Evolutionary conservation across 2,113 vertebrate species (phyloP), one percentile per base, ranked within the genome.

Genomic region (Silurus glanis): DNA sequence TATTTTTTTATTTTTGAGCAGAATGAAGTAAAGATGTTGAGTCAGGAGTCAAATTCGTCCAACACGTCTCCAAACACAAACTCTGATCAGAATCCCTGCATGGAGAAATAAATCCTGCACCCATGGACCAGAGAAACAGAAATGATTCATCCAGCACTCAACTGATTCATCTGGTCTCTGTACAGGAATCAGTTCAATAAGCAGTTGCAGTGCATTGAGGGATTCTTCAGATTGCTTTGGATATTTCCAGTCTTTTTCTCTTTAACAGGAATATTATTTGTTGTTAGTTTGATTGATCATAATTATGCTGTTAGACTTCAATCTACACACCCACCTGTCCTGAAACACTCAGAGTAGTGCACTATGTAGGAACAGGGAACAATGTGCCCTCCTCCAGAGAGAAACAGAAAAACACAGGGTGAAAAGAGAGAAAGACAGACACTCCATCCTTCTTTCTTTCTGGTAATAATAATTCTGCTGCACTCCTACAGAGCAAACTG

Each of bases 401-500:
- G 25, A 6, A 21, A 64, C 19, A 9, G 12, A 81, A 19, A 64
- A 47, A 64, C 56, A 81, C 55, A 59, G 55, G 7, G 78, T 37
- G 5, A 6, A 7, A 69, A 25, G 49, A 56, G 53, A 14, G 51
- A 58, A 58, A 45, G 58, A 81, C 37, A 81, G 19, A 13, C 1
- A 45, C 58, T 47, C 80, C 80, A 81, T 81, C 28, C 80, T 23
- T 62, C 80, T 49, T 81, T 64, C 28, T 64, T 64, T 81, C 59
- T 81, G 59, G 45, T 37, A 37, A 64, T 61, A 9, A 80, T 80
- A 80, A 37, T 56, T 47, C 53, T 58, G 28, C 59, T 49, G 80
- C 80, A 49, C 37, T 81, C 80, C 80, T 64, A 49, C 80, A 81
- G 80, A 81, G 80, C 62, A 49, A 81, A 61, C 12, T n/a, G n/a